Conservation (phyloP, 1,140 invertebrate species). For the Ceratoteleas bidentatus region DNA sequence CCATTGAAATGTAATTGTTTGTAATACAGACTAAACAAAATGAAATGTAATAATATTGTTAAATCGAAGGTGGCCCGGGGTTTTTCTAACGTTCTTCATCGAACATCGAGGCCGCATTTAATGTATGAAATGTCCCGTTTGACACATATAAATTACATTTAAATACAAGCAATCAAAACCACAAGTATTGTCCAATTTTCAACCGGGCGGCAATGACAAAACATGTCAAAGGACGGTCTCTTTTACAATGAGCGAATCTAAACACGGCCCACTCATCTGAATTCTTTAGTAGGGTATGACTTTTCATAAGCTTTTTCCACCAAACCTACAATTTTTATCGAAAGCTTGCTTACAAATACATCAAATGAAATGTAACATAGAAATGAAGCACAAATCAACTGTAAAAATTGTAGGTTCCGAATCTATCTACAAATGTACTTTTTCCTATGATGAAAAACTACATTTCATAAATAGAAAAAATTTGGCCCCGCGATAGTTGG, state of each 20-base stretch:
- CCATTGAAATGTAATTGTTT: too few species aligned
- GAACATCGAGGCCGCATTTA: constrained; percentile 61
- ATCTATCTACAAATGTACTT: constrained; percentile 45
- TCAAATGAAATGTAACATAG: not conserved
- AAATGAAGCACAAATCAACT: not conserved
- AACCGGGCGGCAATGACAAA: constrained; percentile 60
- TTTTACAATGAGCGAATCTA: constrained; percentile 49
- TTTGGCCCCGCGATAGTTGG: constrained; percentile 64
- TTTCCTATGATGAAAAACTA: constrained; percentile 70
- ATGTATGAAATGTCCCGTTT: constrained; percentile 35
- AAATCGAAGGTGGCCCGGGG: too few species aligned
- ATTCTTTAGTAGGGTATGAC: constrained; percentile 13
- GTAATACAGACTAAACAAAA: too few species aligned
- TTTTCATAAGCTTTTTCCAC: constrained; percentile 14
- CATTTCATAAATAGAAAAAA: constrained; percentile 74
- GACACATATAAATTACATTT: constrained; percentile 36
- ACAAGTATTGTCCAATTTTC: constrained; percentile 68
- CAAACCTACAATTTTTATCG: constrained; percentile 43
- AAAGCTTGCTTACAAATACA: not conserved
- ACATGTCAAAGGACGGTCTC: constrained; percentile 57
- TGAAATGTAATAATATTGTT: too few species aligned
- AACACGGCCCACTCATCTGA: constrained; percentile 41
- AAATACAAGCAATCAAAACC: constrained; percentile 54
- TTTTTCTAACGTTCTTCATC: constrained; percentile 33
- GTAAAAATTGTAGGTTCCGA: constrained; percentile 55